Evolutionary conservation across 2,113 vertebrate species (phyloP).

Genomic region (Oncorhynchus kisutch): DNA sequence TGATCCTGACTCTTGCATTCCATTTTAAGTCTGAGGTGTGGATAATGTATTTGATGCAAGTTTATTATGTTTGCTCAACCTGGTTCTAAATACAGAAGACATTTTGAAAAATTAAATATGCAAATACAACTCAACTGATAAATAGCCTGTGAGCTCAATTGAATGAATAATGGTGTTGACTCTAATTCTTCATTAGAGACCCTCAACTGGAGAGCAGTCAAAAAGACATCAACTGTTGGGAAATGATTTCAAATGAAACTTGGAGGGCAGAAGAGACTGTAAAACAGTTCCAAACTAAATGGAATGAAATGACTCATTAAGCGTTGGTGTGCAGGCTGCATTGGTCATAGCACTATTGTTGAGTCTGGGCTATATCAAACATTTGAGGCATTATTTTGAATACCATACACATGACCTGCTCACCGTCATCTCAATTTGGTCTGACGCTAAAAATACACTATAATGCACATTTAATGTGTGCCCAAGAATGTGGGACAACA

Average conservation of each 20-base stretch:
- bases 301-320: constrained; percentile 52
- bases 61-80: constrained; percentile 68
- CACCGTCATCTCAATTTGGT: neutral
- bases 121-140: constrained; percentile 64
- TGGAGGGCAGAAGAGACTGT: constrained; percentile 51
- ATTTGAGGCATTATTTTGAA: constrained; percentile 33
- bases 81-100: constrained; percentile 47
- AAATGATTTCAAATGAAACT: constrained; percentile 49
- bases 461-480: too few relatives aligned
- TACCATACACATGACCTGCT: too few relatives aligned
- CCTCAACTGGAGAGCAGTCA: constrained; percentile 46
- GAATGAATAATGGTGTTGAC: constrained; percentile 66
- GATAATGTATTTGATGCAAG: constrained; percentile 50
- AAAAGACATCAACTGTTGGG: constrained; percentile 50
- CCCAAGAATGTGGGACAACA: too few relatives aligned
- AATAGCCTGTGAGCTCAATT: constrained; percentile 63
- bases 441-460: neutral
- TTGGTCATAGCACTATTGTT: constrained; percentile 29
- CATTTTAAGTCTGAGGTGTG: constrained; percentile 40
- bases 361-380: constrained; percentile 54
- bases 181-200: constrained; percentile 65
- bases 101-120: constrained; percentile 55
- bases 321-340: constrained; percentile 59
- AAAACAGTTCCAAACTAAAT: constrained; percentile 60
- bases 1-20: constrained; percentile 63